phyloP scores from a whole-genome alignment of 1,140 invertebrate species.

The Calephelis virginiensis region DNA sequence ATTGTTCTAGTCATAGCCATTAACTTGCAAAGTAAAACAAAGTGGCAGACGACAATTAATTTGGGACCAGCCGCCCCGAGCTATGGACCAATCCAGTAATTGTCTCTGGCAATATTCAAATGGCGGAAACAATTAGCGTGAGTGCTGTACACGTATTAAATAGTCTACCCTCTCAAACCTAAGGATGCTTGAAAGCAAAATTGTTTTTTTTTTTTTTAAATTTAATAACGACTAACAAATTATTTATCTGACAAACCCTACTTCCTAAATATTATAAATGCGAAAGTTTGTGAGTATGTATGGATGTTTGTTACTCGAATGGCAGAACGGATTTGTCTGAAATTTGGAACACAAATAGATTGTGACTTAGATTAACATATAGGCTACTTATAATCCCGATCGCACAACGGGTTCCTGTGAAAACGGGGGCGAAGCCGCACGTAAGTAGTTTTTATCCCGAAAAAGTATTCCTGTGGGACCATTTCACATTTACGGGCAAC shows the following conservation, averaged over 20 bases:
- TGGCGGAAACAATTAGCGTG: constrained; percentile 78
- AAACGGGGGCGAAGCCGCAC: no score
- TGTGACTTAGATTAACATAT: no score
- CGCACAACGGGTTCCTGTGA: no score
- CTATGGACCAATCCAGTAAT: constrained; percentile 74
- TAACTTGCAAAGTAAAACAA: constrained; percentile 58
- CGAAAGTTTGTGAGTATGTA: no score
- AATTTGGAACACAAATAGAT: no score
- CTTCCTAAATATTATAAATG: no score
- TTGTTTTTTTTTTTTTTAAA: constrained; percentile 1
- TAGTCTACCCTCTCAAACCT: constrained; percentile 44
- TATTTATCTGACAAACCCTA: neutral
- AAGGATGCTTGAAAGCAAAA: constrained; percentile 20
- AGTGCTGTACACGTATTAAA: constrained; percentile 70
- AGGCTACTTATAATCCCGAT: no score
- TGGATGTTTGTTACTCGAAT: no score
- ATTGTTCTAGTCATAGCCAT: constrained; percentile 37
- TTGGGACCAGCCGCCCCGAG: constrained; percentile 48
- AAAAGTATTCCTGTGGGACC: no score
- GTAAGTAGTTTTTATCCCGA: no score
- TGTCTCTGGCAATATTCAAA: constrained; percentile 77
- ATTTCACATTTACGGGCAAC: no score
- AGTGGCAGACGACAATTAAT: constrained; percentile 71
- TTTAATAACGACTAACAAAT: neutral
- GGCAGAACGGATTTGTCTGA: no score